Evolutionary conservation across 2,888 invertebrate species (phyloP).

Genomic region (Melinaea menophilus): DNA sequence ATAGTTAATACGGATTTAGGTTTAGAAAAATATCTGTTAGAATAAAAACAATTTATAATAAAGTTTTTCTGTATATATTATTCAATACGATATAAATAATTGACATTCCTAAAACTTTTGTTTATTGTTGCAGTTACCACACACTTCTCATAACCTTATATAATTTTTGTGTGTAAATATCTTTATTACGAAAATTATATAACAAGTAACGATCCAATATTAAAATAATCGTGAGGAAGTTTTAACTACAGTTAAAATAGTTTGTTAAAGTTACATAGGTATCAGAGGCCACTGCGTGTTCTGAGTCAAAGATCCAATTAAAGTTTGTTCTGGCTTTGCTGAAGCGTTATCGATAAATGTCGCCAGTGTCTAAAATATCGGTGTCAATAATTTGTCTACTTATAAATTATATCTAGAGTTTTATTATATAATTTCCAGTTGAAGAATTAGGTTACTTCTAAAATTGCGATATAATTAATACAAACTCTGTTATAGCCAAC

Average conservation of each 20-base stretch:
- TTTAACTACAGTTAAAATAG: slow-evolving; percentile 21
- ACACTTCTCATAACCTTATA: not conserved
- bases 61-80: no score
- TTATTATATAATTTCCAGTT: no score
- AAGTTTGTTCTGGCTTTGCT: slow-evolving; percentile 17
- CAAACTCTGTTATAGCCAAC: no score
- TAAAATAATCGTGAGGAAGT: slow-evolving; percentile 9
- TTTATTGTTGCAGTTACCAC: no score
- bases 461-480: no score
- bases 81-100: no score
- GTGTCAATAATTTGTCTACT: not conserved
- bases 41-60: no score
- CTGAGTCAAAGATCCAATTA: slow-evolving; percentile 31
- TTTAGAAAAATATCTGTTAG: no score
- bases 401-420: no score
- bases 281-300: slow-evolving; percentile 18
- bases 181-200: not conserved
- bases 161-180: not conserved
- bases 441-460: no score
- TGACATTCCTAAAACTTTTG: no score
- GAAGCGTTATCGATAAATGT: slow-evolving; percentile 27
- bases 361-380: slow-evolving; percentile 5
- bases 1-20: no score
- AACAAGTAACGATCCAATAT: not conserved
- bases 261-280: slow-evolving; percentile 7